These are phyloP conservation scores for Scolopax bukidnonensis DNA, from an alignment of 2,797 vertebrate species.

Conservation along the genomic window DNA sequence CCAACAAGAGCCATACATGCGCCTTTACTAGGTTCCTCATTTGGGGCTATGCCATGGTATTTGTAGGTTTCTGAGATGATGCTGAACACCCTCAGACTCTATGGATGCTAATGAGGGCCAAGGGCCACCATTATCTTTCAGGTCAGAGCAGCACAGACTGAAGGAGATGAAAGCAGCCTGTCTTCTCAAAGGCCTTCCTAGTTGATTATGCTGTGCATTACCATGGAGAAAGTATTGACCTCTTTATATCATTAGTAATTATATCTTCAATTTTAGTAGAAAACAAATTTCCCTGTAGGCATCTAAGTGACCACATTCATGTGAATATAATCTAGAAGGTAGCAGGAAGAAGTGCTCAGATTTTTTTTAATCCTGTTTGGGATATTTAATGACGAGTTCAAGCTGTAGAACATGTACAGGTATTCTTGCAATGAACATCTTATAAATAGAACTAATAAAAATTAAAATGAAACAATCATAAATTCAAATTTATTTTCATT, in stretches of 20 bases:
- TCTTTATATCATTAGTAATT: background rate
- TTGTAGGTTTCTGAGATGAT: background rate
- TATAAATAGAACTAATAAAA: slow-evolving; percentile 30
- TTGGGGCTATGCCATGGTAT: background rate
- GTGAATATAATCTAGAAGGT: background rate
- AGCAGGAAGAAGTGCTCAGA: background rate
- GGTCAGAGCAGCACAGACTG: background rate
- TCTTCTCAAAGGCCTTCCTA: background rate
- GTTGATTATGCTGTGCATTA: background rate
- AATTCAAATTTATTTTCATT: slow-evolving; percentile 51
- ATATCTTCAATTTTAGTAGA: background rate
- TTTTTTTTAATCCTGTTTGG: background rate
- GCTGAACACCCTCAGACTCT: background rate
- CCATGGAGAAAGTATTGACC: background rate
- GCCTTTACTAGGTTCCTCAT: background rate
- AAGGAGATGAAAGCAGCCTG: background rate
- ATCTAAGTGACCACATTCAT: background rate
- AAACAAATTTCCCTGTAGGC: background rate
- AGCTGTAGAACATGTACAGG: background rate
- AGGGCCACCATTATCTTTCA: background rate
- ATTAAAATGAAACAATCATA: slow-evolving; percentile 23
- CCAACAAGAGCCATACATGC: rapidly evolving
- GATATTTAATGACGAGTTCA: background rate
- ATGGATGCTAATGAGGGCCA: background rate
- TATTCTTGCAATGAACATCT: background rate